Evolutionary conservation across 2,888 invertebrate genomes (phyloP).

Genomic region (Eristalis arbustorum): DNA sequence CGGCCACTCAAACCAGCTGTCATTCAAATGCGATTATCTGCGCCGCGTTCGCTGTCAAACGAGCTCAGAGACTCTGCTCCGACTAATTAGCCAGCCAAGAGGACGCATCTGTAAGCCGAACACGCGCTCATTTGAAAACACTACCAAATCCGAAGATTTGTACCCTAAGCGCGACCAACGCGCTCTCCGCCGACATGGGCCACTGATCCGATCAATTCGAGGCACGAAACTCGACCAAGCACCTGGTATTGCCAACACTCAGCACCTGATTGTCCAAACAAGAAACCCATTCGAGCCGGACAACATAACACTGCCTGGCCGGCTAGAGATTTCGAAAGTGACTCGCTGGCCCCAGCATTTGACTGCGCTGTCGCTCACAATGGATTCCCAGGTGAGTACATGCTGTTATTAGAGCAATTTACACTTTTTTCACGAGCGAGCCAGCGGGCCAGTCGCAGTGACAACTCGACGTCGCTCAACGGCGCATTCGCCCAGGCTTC

Average conservation of each 20-base stretch:
- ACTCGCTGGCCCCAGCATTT: constrained; percentile 1
- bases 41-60: neutral
- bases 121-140: constrained; percentile 29
- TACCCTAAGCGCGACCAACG: neutral
- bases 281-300: constrained; percentile 17
- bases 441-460: neutral
- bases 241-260: constrained; percentile 20
- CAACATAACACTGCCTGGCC: constrained; percentile 1
- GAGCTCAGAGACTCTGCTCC: neutral
- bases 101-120: constrained; percentile 11
- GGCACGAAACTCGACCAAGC: constrained; percentile 22
- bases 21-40: neutral
- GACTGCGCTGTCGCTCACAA: constrained; percentile 46
- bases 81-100: neutral
- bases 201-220: neutral
- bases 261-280: constrained; percentile 44
- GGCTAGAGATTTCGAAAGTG: neutral
- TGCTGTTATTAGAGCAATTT: constrained; percentile 64
- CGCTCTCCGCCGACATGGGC: neutral
- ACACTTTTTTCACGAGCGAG: constrained; percentile 44
- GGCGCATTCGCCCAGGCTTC: neutral
- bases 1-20: neutral
- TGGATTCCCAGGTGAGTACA: constrained; percentile 64
- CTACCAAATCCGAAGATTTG: constrained; percentile 47
- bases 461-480: neutral